Conservation (phyloP, 2,113 vertebrate species). For the Piaya cayana region DNA sequence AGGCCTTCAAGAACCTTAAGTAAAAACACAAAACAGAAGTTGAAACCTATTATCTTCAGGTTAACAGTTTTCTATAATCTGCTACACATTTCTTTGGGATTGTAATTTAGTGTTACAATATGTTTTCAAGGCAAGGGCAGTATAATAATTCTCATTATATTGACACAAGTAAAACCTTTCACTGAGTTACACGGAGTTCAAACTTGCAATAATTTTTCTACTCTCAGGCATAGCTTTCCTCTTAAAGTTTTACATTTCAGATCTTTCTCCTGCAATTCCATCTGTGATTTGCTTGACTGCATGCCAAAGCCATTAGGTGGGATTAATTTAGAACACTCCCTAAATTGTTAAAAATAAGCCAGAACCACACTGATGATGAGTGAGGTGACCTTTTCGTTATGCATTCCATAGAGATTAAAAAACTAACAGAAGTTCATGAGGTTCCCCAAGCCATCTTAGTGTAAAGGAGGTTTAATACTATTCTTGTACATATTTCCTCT, state of each 20-base stretch:
- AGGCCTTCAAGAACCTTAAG: background rate
- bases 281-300: background rate
- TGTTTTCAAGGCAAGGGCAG: background rate
- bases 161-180: background rate
- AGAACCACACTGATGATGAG: background rate
- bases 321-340: background rate
- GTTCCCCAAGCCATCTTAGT: background rate
- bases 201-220: background rate
- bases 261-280: background rate
- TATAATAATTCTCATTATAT: background rate
- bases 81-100: background rate
- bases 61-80: background rate
- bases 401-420: background rate
- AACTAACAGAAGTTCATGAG: background rate
- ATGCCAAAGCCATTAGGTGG: background rate
- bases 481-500: background rate
- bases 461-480: background rate
- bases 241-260: background rate
- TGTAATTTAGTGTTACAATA: background rate
- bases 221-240: background rate
- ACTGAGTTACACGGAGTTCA: background rate
- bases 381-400: background rate
- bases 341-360: background rate
- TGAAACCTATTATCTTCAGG: background rate
- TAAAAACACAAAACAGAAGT: background rate